phyloP scores from a whole-genome alignment of 2,888 invertebrate species.

The Morpho helenor region DNA sequence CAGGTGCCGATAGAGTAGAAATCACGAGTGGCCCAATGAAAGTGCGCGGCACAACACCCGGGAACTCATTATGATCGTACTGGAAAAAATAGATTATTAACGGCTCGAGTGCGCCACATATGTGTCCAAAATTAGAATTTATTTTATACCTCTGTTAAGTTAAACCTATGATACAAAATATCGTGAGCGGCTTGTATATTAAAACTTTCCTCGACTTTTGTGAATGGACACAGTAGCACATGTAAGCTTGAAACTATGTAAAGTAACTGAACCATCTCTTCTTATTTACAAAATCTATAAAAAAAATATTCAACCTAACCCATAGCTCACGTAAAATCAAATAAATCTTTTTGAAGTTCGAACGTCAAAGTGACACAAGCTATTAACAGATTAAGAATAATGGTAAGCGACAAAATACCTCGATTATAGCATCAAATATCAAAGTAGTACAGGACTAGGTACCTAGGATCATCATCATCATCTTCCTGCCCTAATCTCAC shows the following conservation, averaged over 20 bases:
- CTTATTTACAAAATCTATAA: constrained; percentile 32
- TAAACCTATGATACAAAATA: constrained; percentile 91
- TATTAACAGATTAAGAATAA: too few species aligned
- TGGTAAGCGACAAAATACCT: too few species aligned
- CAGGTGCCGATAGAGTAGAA: constrained; percentile 87
- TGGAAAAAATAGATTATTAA: constrained; percentile 55
- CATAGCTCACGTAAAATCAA: constrained; percentile 16
- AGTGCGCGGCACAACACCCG: constrained; percentile 97
- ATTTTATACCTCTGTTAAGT: constrained; percentile 87
- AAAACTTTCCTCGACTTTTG: constrained; percentile 99
- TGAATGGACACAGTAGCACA: constrained; percentile 93
- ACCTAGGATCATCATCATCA: too few species aligned
- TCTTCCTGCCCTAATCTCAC: too few species aligned
- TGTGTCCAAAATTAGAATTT: constrained; percentile 71
- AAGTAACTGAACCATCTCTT: constrained; percentile 85
- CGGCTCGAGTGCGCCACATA: constrained; percentile 37
- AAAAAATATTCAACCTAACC: constrained; percentile 17
- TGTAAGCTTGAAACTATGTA: constrained; percentile 88
- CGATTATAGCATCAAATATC: too few species aligned
- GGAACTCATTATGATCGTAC: constrained; percentile 99
- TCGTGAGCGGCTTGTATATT: constrained; percentile 99
- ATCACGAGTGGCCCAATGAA: constrained; percentile 95
- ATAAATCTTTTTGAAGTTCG: not conserved
- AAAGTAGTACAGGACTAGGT: too few species aligned
- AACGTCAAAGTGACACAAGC: too few species aligned